phyloP scores from a whole-genome alignment of 53 echinoderm and acorn worm genomes.

The Patiria pectinifera region DNA sequence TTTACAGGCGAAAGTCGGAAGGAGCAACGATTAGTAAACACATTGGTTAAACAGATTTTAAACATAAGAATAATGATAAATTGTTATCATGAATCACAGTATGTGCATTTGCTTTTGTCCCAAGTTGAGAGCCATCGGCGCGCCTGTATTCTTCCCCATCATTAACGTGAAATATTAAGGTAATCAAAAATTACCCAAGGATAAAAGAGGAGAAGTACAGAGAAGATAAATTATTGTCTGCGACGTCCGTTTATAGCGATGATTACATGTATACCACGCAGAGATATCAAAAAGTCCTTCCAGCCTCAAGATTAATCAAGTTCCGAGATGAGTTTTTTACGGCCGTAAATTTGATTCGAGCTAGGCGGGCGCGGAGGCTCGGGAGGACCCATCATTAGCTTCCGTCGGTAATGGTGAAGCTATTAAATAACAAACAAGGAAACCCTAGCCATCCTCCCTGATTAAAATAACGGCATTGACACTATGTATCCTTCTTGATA shows the following conservation, averaged over 20 bases:
- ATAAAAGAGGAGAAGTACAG: not conserved
- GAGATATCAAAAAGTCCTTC: not conserved
- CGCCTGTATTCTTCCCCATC: not conserved
- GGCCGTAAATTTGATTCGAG: constrained; percentile 12
- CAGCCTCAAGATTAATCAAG: constrained; percentile 38
- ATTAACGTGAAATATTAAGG: not conserved
- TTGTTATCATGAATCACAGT: not conserved
- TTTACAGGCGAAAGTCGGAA: too few relatives aligned
- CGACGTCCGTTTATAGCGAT: constrained; percentile 16
- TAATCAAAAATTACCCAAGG: constrained; percentile 1
- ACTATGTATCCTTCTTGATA: constrained; percentile 18
- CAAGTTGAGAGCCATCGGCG: not conserved
- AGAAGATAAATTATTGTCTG: constrained; percentile 31
- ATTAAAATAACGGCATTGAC: constrained; percentile 41
- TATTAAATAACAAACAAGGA: constrained; percentile 47
- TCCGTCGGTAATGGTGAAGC: constrained; percentile 16
- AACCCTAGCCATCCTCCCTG: constrained; percentile 4
- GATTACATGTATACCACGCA: constrained; percentile 37
- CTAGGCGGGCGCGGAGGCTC: not conserved
- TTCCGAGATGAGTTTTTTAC: constrained; percentile 18
- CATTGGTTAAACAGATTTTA: not conserved
- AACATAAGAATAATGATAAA: not conserved
- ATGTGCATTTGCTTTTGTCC: not conserved
- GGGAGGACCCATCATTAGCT: not conserved
- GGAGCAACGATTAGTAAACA: too few relatives aligned